Percentiles rank a stretch among this genome's conserved stretches.
These are phyloP conservation scores for Junonia oenone DNA, from an alignment of 2,888 invertebrate species.

Conservation along the genomic window DNA sequence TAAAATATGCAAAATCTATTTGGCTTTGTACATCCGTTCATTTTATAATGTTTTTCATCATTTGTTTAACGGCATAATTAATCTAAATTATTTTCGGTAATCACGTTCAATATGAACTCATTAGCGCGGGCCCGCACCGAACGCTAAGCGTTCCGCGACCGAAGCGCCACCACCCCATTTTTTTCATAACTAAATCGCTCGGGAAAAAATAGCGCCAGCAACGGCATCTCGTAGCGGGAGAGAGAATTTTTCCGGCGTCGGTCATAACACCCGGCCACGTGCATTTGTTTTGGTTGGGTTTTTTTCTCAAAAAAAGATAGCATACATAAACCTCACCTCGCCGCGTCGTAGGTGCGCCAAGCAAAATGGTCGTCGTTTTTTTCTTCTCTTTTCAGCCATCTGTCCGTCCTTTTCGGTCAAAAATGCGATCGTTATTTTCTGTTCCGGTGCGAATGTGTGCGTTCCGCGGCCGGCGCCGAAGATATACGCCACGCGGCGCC, in stretches of 20 bases:
- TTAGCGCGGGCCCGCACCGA: slow-evolving; percentile 12
- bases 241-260: slow-evolving; percentile 67
- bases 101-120: slow-evolving; percentile 25
- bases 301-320: slow-evolving; percentile 73
- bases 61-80: slow-evolving; percentile 30
- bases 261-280: slow-evolving; percentile 78
- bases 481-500: slow-evolving; percentile 46
- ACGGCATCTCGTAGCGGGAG: slow-evolving; percentile 73
- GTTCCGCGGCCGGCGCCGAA: slow-evolving; percentile 53
- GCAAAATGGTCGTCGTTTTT: slow-evolving; percentile 80
- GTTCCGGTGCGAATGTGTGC: slow-evolving; percentile 76
- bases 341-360: slow-evolving; percentile 68
- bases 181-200: slow-evolving; percentile 64
- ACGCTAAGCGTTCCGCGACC: slow-evolving; percentile 33
- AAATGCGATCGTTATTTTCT: slow-evolving; percentile 81
- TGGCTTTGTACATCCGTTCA: slow-evolving; percentile 17
- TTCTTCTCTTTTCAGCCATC: slow-evolving; percentile 80
- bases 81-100: slow-evolving; percentile 32
- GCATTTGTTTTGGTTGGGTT: slow-evolving; percentile 79
- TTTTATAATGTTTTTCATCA: slow-evolving; percentile 29
- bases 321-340: slow-evolving; percentile 74
- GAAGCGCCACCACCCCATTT: slow-evolving; percentile 62
- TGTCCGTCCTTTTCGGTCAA: slow-evolving; percentile 80
- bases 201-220: slow-evolving; percentile 61
- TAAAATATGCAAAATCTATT: slow-evolving; percentile 25